Evolutionary conservation across 2,113 vertebrate genomes (phyloP), one percentile per base, ranked within the genome.

Genomic region (Trichomycterus rosablanca): DNA sequence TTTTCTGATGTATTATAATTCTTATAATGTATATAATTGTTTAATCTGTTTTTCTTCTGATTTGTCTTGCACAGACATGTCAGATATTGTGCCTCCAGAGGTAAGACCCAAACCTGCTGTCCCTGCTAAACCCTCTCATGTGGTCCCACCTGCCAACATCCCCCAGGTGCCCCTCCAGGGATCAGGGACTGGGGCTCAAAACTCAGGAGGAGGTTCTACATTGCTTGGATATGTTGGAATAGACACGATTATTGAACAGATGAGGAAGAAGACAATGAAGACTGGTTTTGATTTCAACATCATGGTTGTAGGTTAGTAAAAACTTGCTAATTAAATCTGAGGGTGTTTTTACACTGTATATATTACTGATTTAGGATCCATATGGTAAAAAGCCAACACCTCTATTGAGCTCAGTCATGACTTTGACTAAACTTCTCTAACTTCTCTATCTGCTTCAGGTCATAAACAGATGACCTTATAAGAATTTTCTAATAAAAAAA

Each of bases 221-320:
- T 74, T 98, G 71, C 82, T 98, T 77, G 95, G 95, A 24, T 98
- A 98, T 78, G 91, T 98, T 0, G 94, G 95, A 7, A 97, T 98
- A 0, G 95, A 98, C 81, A 94, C 93, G 71, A 97, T 98, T 76
- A 97, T 98, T 0, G 95, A 98, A 74, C 95, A 98, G 80, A 98
- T 98, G 95, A 90, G 93, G 55, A 95, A 90, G 89, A 98, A 98
- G 78, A 97, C 95, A 30, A 96, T 98, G 95, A 98, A 98, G 88
- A 92, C 94, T 0, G 94, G 95, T n/a, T 98, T 98, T 0, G 95
- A 98, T 80, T 98, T 98, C 79, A 98, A 98, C 78, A 91, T 98
- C 84, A 98, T 98, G 95, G 89, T 95, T 37, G 95, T 98, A 8
- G 95, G 94, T 96, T 81, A 71, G 91, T 74, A 18, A 52, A 43